Base-by-base conservation (phyloP, 2,797 vertebrate genomes). In the Poecilia wingei region DNA sequence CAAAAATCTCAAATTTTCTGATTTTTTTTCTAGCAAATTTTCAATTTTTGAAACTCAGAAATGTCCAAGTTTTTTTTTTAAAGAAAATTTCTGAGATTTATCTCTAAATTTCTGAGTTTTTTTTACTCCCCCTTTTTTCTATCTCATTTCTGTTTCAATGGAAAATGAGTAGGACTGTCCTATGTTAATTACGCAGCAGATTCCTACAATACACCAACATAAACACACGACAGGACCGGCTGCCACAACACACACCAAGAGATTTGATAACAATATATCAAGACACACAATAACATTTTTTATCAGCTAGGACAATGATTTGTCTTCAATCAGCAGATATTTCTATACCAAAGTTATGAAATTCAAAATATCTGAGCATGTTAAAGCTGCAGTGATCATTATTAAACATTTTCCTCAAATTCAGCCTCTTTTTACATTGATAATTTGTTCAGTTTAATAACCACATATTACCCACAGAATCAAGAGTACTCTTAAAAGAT, bases 191-290 rank as follows among this genome's bases (percentile, higher is more conserved):
- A 18, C 18, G 22, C 14, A 64, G 41, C 28, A 22, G 10, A 41
- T 41, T n/a, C 22, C 51, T 22, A 55, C 49, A 22, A 45, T 31
- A 51, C 66, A 77, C 49, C 5, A 41, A 70, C 66, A 45, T 55
- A 41, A 39, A 77, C 16, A 31, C 12, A 9, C 1, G 4, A 41
- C 22, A 41, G 33, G 36, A 43, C 39, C 16, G 25, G 49, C 49
- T 57, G 49, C 76, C 49, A 55, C 25, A 33, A 33, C 57, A 75
- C 74, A 59, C 25, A 75, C 39, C 18, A 55, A 25, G 33, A 45
- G 22, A 16, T 53, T 25, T 53, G 71, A 73, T 25, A 12, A 4
- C 53, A 55, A 1, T 10, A 57, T 41, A 74, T 14, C 13, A 36
- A 77, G 46, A 59, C 25, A 31, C 10, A 51, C 45, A 66, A 20